A percentile compares a stretch with the other conserved stretches of the same genome.
These are phyloP conservation scores for Lordiphosa clarofinis DNA, from an alignment of 1,140 invertebrate species.

Conservation along the genomic window DNA sequence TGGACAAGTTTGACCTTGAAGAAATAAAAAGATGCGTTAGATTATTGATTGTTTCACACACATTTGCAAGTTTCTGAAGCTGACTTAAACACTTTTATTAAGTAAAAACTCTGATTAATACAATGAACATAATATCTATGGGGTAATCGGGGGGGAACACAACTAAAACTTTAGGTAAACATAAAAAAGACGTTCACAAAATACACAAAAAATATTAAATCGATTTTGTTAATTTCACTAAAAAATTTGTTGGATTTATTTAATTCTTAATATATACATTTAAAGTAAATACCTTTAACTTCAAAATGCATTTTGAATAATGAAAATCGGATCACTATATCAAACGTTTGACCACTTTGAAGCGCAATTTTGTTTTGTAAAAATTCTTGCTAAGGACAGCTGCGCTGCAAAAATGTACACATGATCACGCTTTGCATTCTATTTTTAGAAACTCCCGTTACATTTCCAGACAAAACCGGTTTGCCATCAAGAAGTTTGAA, in stretches of 20 bases:
- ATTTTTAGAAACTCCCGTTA: too few species aligned
- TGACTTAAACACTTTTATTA: conserved; percentile 11
- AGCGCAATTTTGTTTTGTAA: conserved; percentile 8
- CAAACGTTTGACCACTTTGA: conserved; percentile 23
- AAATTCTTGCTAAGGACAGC: not conserved
- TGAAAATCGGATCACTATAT: not conserved
- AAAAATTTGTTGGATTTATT: too few species aligned
- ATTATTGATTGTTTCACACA: too few species aligned
- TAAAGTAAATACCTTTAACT: conserved; percentile 23
- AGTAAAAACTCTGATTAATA: conserved; percentile 18
- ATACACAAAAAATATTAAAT: too few species aligned
- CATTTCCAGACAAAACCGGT: too few species aligned
- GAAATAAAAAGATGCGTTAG: conserved; percentile 23
- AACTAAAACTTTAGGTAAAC: too few species aligned
- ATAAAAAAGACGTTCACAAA: too few species aligned
- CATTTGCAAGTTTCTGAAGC: too few species aligned
- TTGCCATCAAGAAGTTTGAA: too few species aligned
- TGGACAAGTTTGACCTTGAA: conserved; percentile 19
- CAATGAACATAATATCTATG: conserved; percentile 9
- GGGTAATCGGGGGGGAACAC: conserved; percentile 4
- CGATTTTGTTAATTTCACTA: too few species aligned
- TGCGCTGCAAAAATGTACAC: conserved; percentile 16
- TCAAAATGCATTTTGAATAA: conserved; percentile 23
- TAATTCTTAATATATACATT: not conserved
- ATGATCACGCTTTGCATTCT: conserved; percentile 2